Evolutionary conservation across 2,888 invertebrate species (phyloP).

Genomic region (Pasiphila rectangulata): DNA sequence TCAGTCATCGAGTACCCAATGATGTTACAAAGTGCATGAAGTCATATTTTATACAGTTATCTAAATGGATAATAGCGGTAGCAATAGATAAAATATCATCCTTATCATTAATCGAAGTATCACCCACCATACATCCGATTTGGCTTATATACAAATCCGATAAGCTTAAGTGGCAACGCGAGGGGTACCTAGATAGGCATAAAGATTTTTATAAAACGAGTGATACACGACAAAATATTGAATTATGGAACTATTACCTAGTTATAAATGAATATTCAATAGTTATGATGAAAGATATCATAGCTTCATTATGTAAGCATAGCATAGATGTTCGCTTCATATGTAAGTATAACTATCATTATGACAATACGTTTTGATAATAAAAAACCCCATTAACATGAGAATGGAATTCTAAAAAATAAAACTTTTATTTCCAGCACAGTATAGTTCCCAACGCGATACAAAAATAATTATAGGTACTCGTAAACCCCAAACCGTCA

Average conservation of each 20-base stretch:
- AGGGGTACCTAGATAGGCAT: background rate
- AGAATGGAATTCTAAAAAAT: too few relatives aligned
- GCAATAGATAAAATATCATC: slow-evolving; percentile 20
- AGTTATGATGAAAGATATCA: background rate
- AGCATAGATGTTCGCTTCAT: too few relatives aligned
- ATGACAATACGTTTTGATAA: too few relatives aligned
- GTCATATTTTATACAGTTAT: slow-evolving; percentile 2
- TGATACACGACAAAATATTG: too few relatives aligned
- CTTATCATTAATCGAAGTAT: slow-evolving; percentile 29
- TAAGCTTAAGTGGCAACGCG: slow-evolving; percentile 6
- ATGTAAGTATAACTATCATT: too few relatives aligned
- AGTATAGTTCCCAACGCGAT: background rate
- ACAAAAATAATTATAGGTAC: background rate
- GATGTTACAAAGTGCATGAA: too few relatives aligned
- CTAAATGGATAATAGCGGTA: slow-evolving; percentile 5
- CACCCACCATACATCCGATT: slow-evolving; percentile 18
- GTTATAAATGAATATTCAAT: too few relatives aligned
- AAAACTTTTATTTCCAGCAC: background rate
- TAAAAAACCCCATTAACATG: too few relatives aligned
- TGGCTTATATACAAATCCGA: slow-evolving; percentile 12
- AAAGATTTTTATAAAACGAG: slow-evolving; percentile 4
- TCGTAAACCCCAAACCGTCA: background rate
- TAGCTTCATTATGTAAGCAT: background rate
- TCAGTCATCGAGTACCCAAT: background rate
- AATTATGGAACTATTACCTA: too few relatives aligned